Conservation (phyloP, 1,140 invertebrate genomes). For the Nautilus pompilius region DNA sequence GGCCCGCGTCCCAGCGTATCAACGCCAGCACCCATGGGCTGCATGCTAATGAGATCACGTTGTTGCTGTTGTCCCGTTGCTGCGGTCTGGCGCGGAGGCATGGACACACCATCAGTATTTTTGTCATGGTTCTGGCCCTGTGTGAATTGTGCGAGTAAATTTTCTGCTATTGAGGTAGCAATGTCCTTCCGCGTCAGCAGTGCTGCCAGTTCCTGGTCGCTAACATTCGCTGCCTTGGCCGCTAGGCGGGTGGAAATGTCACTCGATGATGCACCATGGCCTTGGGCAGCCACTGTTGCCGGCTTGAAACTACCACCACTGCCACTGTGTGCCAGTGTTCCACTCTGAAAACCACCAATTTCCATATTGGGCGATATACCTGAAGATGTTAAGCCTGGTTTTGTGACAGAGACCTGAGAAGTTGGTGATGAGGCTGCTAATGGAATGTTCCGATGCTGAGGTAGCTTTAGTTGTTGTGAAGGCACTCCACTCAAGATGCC, state of each 20-base stretch:
- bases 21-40: too few relatives aligned
- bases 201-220: constrained; percentile 30
- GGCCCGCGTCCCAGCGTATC: too few relatives aligned
- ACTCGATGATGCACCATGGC: neutral
- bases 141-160: constrained; percentile 38
- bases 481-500: constrained; percentile 2
- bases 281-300: constrained; percentile 2
- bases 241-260: constrained; percentile 8
- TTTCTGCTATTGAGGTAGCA: constrained; percentile 35
- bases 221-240: constrained; percentile 17
- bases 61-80: too few relatives aligned
- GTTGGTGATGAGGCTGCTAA: constrained; percentile 15
- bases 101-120: too few relatives aligned
- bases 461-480: constrained; percentile 6
- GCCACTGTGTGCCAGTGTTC: neutral
- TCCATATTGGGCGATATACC: neutral
- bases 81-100: too few relatives aligned
- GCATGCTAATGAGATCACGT: too few relatives aligned
- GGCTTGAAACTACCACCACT: neutral
- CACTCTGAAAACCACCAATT: neutral
- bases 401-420: constrained; percentile 19
- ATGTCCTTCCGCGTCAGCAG: constrained; percentile 27
- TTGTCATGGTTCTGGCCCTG: constrained; percentile 15
- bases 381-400: neutral
- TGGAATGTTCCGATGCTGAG: constrained; percentile 5